These are phyloP conservation scores for Gila robusta DNA, from an alignment of 2,797 vertebrate species.

Conservation along the genomic window DNA sequence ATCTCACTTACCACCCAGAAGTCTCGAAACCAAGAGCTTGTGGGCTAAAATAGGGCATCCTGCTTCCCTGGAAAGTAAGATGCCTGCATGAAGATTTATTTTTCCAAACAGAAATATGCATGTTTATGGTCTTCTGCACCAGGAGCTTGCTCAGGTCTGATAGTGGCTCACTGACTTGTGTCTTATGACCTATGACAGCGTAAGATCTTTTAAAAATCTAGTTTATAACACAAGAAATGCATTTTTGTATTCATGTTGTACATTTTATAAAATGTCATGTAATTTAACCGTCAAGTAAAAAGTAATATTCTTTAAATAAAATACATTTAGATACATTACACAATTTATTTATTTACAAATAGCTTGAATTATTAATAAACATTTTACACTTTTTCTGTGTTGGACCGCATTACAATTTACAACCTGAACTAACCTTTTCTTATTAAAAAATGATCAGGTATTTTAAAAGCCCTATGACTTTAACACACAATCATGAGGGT, in stretches of 20 bases:
- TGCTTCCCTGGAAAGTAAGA: background rate
- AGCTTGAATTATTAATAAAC: background rate
- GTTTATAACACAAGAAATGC: background rate
- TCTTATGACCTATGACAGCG: background rate
- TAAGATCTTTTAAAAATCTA: background rate
- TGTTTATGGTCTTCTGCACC: background rate
- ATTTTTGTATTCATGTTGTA: background rate
- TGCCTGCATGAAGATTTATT: background rate
- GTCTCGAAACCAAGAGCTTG: constrained; percentile 19
- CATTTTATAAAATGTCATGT: background rate
- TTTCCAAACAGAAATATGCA: background rate
- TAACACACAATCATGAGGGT: background rate
- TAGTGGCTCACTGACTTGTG: background rate
- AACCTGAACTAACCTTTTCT: background rate
- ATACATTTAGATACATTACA: background rate
- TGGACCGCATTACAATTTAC: background rate
- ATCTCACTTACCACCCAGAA: constrained; percentile 6
- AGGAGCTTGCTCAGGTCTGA: background rate
- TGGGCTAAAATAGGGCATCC: background rate
- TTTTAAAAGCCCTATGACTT: background rate
- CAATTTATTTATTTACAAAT: background rate
- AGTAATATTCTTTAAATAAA: background rate
- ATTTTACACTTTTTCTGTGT: background rate
- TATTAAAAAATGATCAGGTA: background rate
- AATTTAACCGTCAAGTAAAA: background rate